Conservation (phyloP, 2,888 invertebrate genomes). For the Heliconius ethilla region DNA sequence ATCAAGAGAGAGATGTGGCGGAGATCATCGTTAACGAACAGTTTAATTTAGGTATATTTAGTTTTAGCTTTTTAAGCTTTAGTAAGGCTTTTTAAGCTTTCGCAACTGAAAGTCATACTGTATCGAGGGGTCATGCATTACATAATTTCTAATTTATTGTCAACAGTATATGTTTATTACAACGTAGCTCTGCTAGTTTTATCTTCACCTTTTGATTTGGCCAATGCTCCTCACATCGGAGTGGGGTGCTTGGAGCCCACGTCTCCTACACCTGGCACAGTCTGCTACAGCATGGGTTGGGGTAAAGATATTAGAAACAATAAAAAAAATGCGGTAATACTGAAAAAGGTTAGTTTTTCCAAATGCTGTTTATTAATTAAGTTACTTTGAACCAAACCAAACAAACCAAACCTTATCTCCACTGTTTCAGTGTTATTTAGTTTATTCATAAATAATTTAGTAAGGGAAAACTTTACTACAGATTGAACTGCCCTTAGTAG, state of each 20-base stretch:
- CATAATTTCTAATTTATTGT: not conserved
- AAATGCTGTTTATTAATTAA: no score
- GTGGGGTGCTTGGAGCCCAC: conserved; percentile 40
- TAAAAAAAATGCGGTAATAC: conserved; percentile 13
- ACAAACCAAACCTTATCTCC: no score
- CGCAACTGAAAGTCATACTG: no score
- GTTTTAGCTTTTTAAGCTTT: not conserved
- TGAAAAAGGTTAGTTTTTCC: conserved; percentile 44
- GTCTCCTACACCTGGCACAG: conserved; percentile 26
- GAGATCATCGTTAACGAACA: conserved; percentile 83
- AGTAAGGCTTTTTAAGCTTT: no score
- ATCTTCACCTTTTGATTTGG: conserved; percentile 38
- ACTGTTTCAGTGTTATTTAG: no score
- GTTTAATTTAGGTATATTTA: conserved; percentile 77
- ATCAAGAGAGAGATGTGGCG: conserved; percentile 85
- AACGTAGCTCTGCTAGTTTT: conserved; percentile 44
- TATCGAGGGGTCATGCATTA: no score
- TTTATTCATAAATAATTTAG: no score
- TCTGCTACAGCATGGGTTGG: conserved; percentile 51
- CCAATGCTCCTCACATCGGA: conserved; percentile 43
- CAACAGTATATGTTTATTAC: conserved; percentile 38
- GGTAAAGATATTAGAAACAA: conserved; percentile 32
- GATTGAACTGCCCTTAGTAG: not conserved
- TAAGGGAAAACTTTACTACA: not conserved
- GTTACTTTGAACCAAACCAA: no score